Percentiles rank a stretch among this genome's conserved stretches.
Evolutionary conservation across 2,888 invertebrate species (phyloP).

Genomic region (Hypsopygia costalis): DNA sequence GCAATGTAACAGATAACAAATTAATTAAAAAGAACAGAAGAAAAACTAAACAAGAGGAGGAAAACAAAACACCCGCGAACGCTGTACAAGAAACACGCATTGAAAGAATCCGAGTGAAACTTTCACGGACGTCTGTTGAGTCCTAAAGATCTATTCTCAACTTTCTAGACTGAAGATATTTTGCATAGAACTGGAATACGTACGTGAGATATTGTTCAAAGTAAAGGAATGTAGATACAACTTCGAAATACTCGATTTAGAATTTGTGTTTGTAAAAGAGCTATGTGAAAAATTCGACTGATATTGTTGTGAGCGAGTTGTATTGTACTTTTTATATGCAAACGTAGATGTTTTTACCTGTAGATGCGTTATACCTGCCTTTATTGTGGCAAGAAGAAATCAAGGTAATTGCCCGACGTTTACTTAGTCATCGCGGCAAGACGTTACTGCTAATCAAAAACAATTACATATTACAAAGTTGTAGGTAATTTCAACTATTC

Average conservation of each 20-base stretch:
- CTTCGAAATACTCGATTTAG: conserved; percentile 3
- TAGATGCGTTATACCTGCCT: too few relatives aligned
- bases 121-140: conserved; percentile 29
- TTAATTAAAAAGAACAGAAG: conserved; percentile 7
- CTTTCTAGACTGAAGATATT: conserved; percentile 15
- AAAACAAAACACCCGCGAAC: conserved; percentile 3
- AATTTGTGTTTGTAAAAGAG: conserved; percentile 1
- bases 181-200: conserved; percentile 16
- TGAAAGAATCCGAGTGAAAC: conserved; percentile 30
- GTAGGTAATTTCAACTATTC: too few relatives aligned
- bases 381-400: too few relatives aligned
- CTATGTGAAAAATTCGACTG: neutral
- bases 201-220: conserved; percentile 8
- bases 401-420: too few relatives aligned
- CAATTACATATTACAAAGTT: too few relatives aligned
- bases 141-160: conserved; percentile 16
- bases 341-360: too few relatives aligned
- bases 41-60: conserved; percentile 5
- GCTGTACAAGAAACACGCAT: conserved; percentile 24
- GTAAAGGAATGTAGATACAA: conserved; percentile 5
- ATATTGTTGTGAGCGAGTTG: too few relatives aligned
- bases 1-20: conserved; percentile 4
- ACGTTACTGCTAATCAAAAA: too few relatives aligned
- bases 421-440: too few relatives aligned
- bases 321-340: too few relatives aligned